phyloP scores from a whole-genome alignment of 2,113 vertebrate species.

The Tonatia bakeri region DNA sequence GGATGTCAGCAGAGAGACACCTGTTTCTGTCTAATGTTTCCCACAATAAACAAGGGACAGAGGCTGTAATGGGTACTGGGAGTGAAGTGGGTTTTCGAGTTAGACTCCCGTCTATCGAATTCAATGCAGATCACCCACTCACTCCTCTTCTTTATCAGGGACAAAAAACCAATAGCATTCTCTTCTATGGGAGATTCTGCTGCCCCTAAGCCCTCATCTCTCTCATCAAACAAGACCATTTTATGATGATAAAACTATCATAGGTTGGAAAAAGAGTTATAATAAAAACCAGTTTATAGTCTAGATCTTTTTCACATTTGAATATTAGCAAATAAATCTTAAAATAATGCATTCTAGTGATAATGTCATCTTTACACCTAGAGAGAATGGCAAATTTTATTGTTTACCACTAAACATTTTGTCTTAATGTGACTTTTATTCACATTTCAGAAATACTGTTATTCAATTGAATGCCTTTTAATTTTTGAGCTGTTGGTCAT shows the following conservation, averaged over 20 bases:
- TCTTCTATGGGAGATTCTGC: constrained; percentile 80
- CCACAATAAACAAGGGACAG: constrained; percentile 92
- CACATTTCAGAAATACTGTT: neutral
- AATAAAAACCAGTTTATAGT: neutral
- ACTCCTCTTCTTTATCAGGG: constrained; percentile 82
- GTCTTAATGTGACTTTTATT: neutral
- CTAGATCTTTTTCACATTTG: neutral
- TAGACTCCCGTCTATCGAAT: neutral
- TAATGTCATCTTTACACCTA: neutral
- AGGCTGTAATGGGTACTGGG: constrained; percentile 86
- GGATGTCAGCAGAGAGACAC: constrained; percentile 84
- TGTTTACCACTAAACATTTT: neutral
- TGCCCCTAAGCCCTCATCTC: constrained; percentile 69
- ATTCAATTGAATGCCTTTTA: neutral
- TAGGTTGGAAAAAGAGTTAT: neutral
- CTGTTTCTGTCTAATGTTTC: constrained; percentile 87
- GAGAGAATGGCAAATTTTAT: neutral
- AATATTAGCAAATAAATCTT: neutral
- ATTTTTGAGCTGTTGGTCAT: neutral
- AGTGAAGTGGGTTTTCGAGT: constrained; percentile 78
- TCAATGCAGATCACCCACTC: constrained; percentile 82
- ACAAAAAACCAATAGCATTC: constrained; percentile 78
- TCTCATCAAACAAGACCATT: neutral
- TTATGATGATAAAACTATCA: neutral
- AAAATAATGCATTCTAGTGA: neutral